phyloP scores from a whole-genome alignment of 2,888 invertebrate species.

The Chrysolina oricalcia region DNA sequence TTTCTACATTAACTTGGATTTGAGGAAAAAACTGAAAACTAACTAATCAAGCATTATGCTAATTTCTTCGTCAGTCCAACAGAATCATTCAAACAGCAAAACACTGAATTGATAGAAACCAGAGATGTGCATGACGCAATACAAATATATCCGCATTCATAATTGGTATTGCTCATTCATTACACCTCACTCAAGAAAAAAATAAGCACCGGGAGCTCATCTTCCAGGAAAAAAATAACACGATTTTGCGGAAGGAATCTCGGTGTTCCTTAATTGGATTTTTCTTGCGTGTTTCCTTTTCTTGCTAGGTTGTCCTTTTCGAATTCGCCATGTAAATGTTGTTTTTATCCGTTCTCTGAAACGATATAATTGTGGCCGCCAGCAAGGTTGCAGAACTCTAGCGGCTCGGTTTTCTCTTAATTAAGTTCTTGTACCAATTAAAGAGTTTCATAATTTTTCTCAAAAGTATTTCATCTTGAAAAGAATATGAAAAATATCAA shows the following conservation, averaged over 20 bases:
- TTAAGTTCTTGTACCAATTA: conserved; percentile 9
- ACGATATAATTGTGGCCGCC: conserved; percentile 13
- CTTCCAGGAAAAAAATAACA: background rate
- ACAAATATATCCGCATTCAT: background rate
- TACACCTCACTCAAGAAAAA: conserved; percentile 1
- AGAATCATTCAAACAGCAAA: background rate
- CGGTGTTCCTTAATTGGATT: conserved; percentile 16
- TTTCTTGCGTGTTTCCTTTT: conserved; percentile 11
- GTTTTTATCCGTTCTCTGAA: conserved; percentile 2
- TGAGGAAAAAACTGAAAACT: no score
- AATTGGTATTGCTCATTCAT: conserved; percentile 7
- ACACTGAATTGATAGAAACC: background rate
- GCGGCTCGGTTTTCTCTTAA: conserved; percentile 11
- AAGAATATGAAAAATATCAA: background rate
- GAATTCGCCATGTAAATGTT: conserved; percentile 10
- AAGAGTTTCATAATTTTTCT: background rate
- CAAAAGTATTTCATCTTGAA: background rate
- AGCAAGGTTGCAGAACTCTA: conserved; percentile 7
- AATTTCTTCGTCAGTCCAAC: no score
- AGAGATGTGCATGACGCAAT: background rate
- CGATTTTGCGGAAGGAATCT: background rate
- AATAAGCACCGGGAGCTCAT: background rate
- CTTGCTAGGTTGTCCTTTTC: background rate
- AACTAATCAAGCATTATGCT: no score
- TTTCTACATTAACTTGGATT: no score